Evolutionary conservation across 2,113 vertebrate genomes (phyloP).

Genomic region (Tenebrosternarchus preto): DNA sequence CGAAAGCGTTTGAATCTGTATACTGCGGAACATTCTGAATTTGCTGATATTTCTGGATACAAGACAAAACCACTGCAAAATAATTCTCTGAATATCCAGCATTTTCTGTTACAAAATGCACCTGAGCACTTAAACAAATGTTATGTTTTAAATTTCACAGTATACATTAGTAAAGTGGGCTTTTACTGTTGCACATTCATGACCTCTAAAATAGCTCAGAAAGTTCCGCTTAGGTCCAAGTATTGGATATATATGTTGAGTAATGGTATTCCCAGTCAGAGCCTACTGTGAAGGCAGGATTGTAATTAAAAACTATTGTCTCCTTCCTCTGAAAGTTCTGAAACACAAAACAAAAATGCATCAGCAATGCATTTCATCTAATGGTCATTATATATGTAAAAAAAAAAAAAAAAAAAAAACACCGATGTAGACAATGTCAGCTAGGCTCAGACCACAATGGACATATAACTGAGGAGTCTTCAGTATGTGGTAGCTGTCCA

Average conservation of each 20-base stretch:
- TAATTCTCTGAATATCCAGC: background rate
- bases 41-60: background rate
- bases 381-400: no score
- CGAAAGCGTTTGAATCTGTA: conserved; percentile 12
- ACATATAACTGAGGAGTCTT: background rate
- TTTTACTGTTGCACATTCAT: background rate
- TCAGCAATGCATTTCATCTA: background rate
- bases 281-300: background rate
- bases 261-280: background rate
- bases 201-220: background rate
- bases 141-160: no score
- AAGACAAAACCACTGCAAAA: background rate
- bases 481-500: conserved; percentile 60
- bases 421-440: background rate
- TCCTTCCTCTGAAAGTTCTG: conserved; percentile 59
- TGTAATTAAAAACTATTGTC: conserved; percentile 51
- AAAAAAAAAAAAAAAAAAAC: no score
- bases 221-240: background rate
- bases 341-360: conserved; percentile 32
- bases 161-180: no score
- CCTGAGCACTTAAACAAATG: background rate
- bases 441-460: background rate
- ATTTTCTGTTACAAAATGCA: background rate
- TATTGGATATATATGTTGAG: background rate
- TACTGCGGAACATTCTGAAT: background rate